Evolutionary conservation across 2,797 vertebrate species (phyloP).

Genomic region (Phaenicophaeus curvirostris): DNA sequence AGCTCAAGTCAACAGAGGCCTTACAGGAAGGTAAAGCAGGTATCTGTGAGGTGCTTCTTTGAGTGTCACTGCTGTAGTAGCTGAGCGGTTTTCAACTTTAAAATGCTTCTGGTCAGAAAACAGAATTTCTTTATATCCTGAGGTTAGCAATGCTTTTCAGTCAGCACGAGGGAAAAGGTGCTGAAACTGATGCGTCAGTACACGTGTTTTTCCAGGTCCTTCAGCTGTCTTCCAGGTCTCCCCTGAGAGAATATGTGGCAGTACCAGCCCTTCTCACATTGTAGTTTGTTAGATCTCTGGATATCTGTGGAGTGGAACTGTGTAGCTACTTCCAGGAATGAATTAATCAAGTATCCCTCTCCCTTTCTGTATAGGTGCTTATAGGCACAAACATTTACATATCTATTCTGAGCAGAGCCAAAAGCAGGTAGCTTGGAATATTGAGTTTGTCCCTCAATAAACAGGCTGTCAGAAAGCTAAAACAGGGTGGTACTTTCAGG

Average conservation of each 20-base stretch:
- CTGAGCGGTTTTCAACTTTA: neutral
- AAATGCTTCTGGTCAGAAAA: neutral
- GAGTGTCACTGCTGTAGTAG: neutral
- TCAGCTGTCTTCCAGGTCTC: neutral
- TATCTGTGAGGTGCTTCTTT: neutral
- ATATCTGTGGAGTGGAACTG: neutral
- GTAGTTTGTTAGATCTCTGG: neutral
- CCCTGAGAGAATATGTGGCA: neutral
- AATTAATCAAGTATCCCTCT: neutral
- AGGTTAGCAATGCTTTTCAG: neutral
- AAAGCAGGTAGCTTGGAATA: neutral
- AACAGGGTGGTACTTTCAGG: neutral
- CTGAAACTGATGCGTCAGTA: neutral
- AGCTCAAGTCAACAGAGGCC: neutral
- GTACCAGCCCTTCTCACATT: accelerated
- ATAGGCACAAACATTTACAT: accelerated
- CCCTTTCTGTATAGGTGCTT: neutral
- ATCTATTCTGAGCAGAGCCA: neutral
- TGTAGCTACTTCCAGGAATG: neutral
- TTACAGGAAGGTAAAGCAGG: neutral
- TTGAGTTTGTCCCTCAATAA: neutral
- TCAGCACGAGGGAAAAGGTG: neutral
- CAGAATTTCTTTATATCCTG: neutral
- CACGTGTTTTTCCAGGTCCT: neutral
- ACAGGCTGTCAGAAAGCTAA: neutral